Evolutionary conservation across 2,888 invertebrate genomes (phyloP).

Genomic region (Drosophila anomelani): DNA sequence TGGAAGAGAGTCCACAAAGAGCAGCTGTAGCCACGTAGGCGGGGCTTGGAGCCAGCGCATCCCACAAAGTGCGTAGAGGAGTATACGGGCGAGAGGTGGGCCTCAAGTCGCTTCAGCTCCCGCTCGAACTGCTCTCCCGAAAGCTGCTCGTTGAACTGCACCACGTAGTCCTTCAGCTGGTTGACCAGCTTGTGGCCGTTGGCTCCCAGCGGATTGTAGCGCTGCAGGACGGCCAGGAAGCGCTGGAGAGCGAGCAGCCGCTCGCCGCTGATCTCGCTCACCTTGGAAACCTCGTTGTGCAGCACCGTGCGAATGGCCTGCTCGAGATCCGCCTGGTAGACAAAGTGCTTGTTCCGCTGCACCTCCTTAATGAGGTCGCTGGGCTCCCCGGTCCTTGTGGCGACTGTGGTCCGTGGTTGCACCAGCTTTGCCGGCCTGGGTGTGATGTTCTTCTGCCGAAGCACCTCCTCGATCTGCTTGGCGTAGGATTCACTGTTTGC

Average conservation of each 20-base stretch:
- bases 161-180: slow-evolving; percentile 86
- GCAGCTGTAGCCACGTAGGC: slow-evolving; percentile 95
- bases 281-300: slow-evolving; percentile 92
- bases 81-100: slow-evolving; percentile 86
- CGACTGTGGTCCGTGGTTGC: background rate
- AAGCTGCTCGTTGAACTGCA: slow-evolving; percentile 85
- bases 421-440: slow-evolving; percentile 47
- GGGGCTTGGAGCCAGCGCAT: slow-evolving; percentile 91
- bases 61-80: slow-evolving; percentile 88
- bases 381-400: background rate
- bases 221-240: slow-evolving; percentile 89
- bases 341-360: slow-evolving; percentile 85
- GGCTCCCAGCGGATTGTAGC: slow-evolving; percentile 92
- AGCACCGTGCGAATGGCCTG: slow-evolving; percentile 93
- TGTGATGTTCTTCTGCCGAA: slow-evolving; percentile 59
- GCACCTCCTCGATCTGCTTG: slow-evolving; percentile 62
- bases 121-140: slow-evolving; percentile 87
- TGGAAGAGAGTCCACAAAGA: slow-evolving; percentile 98
- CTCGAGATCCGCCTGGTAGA: slow-evolving; percentile 95
- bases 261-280: slow-evolving; percentile 89
- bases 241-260: slow-evolving; percentile 90
- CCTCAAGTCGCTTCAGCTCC: slow-evolving; percentile 86
- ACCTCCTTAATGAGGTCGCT: slow-evolving; percentile 67
- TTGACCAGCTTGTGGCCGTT: slow-evolving; percentile 89
- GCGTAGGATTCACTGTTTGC: slow-evolving; percentile 83